A percentile compares a stretch with the other conserved stretches of the same genome.
phyloP scores from a whole-genome alignment of 1,140 invertebrate genomes.

The Drosophila kohkoa region DNA sequence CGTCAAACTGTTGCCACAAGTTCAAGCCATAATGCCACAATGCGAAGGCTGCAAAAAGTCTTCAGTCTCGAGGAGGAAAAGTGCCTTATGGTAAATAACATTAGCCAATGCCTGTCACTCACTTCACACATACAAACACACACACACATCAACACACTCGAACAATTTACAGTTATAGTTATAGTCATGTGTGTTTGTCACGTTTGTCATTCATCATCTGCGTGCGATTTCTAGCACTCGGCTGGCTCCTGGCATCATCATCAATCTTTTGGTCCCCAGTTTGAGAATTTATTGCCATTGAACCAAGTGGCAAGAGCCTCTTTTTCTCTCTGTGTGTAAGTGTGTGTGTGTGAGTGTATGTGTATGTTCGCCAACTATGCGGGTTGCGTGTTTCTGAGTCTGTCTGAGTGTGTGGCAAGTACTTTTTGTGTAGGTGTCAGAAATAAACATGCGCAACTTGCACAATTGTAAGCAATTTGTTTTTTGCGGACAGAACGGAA shows the following conservation, averaged over 20 bases:
- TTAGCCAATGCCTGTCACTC: conserved; percentile 60
- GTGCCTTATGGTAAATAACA: conserved; percentile 64
- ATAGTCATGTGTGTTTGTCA: conserved; percentile 49
- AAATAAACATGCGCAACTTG: conserved; percentile 49
- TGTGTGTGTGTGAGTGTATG: conserved; percentile 5
- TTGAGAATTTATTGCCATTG: conserved; percentile 59
- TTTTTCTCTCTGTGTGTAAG: background rate
- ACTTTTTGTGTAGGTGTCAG: conserved; percentile 50
- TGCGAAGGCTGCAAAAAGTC: conserved; percentile 32
- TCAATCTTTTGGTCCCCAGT: conserved; percentile 61
- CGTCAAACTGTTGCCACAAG: conserved; percentile 44
- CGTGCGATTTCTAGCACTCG: conserved; percentile 66
- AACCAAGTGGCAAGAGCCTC: conserved; percentile 7
- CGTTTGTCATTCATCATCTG: conserved; percentile 71
- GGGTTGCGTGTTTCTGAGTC: conserved; percentile 10
- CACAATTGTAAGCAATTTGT: conserved; percentile 50
- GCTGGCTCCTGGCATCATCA: conserved; percentile 52
- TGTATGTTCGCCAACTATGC: conserved; percentile 13
- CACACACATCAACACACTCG: conserved; percentile 1
- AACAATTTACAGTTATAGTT: conserved; percentile 16
- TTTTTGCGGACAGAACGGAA: background rate
- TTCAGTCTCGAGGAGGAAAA: background rate
- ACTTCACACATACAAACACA: conserved; percentile 45
- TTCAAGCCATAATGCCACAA: conserved; percentile 40
- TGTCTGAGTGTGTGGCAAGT: conserved; percentile 19